These are phyloP conservation scores for Rhagonycha fulva DNA, from an alignment of 2,888 invertebrate genomes.

Conservation along the genomic window DNA sequence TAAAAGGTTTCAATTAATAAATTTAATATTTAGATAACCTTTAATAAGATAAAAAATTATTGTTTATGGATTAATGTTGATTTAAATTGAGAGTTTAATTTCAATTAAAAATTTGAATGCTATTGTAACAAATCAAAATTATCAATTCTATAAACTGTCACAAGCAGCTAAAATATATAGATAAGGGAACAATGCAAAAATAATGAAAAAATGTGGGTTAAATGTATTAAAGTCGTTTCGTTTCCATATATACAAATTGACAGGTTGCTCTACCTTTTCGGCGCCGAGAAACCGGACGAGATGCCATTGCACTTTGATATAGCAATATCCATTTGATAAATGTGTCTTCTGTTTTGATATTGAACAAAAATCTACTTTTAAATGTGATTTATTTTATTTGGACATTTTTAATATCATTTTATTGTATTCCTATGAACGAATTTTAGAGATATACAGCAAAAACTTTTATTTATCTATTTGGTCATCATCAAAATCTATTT, in stretches of 20 bases:
- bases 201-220: not conserved
- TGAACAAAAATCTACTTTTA: not conserved
- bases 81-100: not conserved
- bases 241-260: constrained; percentile 22
- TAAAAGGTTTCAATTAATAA: not conserved
- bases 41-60: not conserved
- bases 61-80: not conserved
- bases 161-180: not conserved
- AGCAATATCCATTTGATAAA: constrained; percentile 31
- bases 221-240: constrained; percentile 8
- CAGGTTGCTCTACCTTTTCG: constrained; percentile 29
- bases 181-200: not conserved
- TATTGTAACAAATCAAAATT: not conserved
- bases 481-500: not conserved
- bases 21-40: not conserved
- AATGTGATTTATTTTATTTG: not conserved
- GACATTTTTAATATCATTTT: not conserved
- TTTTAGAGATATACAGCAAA: not conserved
- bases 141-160: constrained; percentile 1
- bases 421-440: not conserved
- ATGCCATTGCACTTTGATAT: constrained; percentile 28
- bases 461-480: not conserved
- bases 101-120: not conserved
- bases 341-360: constrained; percentile 31
- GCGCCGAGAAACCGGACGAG: constrained; percentile 26